Conservation (phyloP, 2,797 vertebrate species). For the Meda fulgida region DNA sequence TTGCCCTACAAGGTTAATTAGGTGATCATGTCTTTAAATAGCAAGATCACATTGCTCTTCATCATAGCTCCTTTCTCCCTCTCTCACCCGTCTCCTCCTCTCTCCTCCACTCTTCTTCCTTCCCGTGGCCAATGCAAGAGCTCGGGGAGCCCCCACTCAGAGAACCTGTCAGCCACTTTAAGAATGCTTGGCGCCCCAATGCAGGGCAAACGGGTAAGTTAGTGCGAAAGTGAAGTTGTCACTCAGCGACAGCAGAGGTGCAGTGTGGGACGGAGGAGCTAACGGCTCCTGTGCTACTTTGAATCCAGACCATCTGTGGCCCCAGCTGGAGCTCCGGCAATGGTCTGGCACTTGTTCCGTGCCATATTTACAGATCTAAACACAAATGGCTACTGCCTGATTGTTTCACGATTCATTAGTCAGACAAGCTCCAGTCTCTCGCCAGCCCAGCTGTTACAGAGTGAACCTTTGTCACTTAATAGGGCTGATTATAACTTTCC, state of each 20-base stretch:
- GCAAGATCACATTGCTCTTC: conserved; percentile 73
- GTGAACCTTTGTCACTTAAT: conserved; percentile 99
- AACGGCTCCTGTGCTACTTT: conserved; percentile 87
- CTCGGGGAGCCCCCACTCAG: conserved; percentile 54
- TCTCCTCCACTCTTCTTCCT: conserved; percentile 19
- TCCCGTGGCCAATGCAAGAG: conserved; percentile 60
- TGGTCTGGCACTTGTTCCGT: conserved; percentile 99
- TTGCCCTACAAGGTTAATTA: conserved; percentile 82
- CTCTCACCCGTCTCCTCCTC: neutral
- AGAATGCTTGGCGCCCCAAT: conserved; percentile 65
- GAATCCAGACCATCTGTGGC: conserved; percentile 99
- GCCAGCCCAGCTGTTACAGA: conserved; percentile 99
- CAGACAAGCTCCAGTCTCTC: conserved; percentile 98
- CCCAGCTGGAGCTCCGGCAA: conserved; percentile 99
- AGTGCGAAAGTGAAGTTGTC: conserved; percentile 82
- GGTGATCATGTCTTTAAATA: conserved; percentile 83
- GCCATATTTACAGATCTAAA: conserved; percentile 99
- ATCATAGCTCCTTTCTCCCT: conserved; percentile 47
- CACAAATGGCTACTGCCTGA: conserved; percentile 99
- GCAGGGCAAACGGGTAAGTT: conserved; percentile 73
- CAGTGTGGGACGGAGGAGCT: conserved; percentile 78
- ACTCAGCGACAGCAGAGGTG: conserved; percentile 85
- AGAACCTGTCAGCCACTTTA: conserved; percentile 60
- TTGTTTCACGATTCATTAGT: conserved; percentile 99
- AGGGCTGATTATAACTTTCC: conserved; percentile 98